Percentiles rank a stretch among this genome's conserved stretches.
Conservation (phyloP, 2,888 invertebrate species). For the Prenolepis imparis region DNA sequence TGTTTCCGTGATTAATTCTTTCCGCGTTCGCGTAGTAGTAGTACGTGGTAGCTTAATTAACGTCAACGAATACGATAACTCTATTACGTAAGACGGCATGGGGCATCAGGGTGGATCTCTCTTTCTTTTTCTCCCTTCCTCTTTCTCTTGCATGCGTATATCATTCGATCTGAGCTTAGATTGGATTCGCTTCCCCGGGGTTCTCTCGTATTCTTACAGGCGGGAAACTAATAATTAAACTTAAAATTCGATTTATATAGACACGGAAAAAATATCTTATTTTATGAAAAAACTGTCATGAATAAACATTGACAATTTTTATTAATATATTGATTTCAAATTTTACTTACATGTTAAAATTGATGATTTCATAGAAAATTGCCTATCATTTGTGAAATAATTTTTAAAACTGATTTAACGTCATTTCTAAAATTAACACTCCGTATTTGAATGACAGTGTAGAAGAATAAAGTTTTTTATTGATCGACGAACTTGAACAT, state of each 20-base stretch:
- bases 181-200: conserved; percentile 12
- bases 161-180: conserved; percentile 37
- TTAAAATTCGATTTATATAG: neutral
- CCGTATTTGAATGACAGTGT: neutral
- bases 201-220: conserved; percentile 1
- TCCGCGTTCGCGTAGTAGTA: conserved; percentile 68
- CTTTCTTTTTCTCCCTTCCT: too few relatives aligned
- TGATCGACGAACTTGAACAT: neutral
- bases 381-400: neutral
- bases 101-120: conserved; percentile 24
- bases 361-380: neutral
- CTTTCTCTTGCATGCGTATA: conserved; percentile 11
- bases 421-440: neutral
- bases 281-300: neutral
- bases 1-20: conserved; percentile 66
- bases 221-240: neutral
- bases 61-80: conserved; percentile 71
- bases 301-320: neutral
- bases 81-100: conserved; percentile 72
- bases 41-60: conserved; percentile 71
- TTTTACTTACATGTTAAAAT: neutral
- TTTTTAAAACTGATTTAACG: neutral
- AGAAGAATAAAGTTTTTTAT: neutral
- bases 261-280: neutral
- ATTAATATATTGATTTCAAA: neutral